Base-by-base conservation (phyloP, 2,797 vertebrate species). In the Sphenodon punctatus region DNA sequence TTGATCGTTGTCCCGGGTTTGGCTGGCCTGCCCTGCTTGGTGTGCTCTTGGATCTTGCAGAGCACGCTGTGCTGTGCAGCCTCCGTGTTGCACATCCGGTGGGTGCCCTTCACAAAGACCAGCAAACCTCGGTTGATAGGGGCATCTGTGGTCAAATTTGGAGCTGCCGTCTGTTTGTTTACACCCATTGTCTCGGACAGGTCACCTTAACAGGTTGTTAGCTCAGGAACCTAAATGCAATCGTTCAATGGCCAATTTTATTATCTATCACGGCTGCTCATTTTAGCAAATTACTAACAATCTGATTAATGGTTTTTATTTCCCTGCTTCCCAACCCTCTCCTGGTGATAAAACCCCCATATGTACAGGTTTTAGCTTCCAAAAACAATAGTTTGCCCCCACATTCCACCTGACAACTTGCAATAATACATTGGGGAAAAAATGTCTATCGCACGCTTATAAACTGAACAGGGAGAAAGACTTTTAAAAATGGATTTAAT, bases 351-450 rank as follows among this genome's bases (percentile, higher is more conserved):
- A 20, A 53, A 3, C 8, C 43, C 19, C 0, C 4, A 48, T 2
- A 4, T 22, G 45, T 38, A 2, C 19, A 10, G 1, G 1, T 2
- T 2, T 58, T 61, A 48, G 60, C 36, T 32, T 32, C 22, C 42
- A 1, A 3, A 22, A 2, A 74, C 16, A 0, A 3, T 32, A 48
- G 53, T 66, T 34, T 10, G 1, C 58, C 22, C 61, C 38, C 36
- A 49, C 27, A 27, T 30, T 56, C 10, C 32, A 22, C 23, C 20
- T 14, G 30, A 36, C 58, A 64, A 38, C 45, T 42, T 27, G n/a
- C 41, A 10, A 1, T 0, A 32, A 34, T 32, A 30, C 34, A 34
- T 34, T 34, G 34, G 34, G 34, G 34, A n/a, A n/a, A n/a, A n/a
- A n/a, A n/a, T n/a, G n/a, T n/a, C n/a, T n/a, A n/a, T n/a, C n/a